Evolutionary conservation across 2,113 vertebrate genomes (phyloP), one percentile per base, ranked within the genome.

Genomic region (Plecturocebus donacophilus): DNA sequence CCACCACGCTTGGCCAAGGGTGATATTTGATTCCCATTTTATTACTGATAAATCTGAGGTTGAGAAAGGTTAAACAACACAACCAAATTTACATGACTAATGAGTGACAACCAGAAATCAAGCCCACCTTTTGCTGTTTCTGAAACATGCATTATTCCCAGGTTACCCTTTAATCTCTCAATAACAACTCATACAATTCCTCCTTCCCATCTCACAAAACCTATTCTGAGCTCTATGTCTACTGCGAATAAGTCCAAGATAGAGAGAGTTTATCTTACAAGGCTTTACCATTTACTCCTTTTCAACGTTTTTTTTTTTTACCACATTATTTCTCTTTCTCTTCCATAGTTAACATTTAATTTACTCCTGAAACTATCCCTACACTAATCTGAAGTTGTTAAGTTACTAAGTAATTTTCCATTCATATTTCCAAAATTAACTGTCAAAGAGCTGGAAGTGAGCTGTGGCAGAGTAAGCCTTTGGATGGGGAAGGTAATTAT

Each of bases 351-450:
- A 92, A 61, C 13, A 68, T 75, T 90, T 93, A 84, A 85, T 81
- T 85, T 71, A 80, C 42, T 83, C 12, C 54, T 58, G 52, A 54
- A 93, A 91, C 32, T 84, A 61, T 81, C 45, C 21, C 35, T 70
- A 66, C 20, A 54, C n/a, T 47, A 5, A 47, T 47, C 9, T 76
- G 35, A 91, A 91, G 42, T 89, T 89, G 3, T 38, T 84, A 17
- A 45, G 23, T 77, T 66, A 73, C 54, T 84, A 90, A 75, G 76
- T 71, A 87, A 91, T 54, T 94, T 94, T 83, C 58, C 54, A 90
- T 90, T 93, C 23, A 17, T 79, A 66, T 73, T 96, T 92, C 64
- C 61, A 87, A 98, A 97, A 82, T 91, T 81, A 77, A 81, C 40
- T 94, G 87, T 19, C 21, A 58, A 76, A 8, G 47, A 95, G 17